These are phyloP conservation scores for Pristionchus entomophagus DNA, from an alignment of 2,888 invertebrate species.

Conservation along the genomic window DNA sequence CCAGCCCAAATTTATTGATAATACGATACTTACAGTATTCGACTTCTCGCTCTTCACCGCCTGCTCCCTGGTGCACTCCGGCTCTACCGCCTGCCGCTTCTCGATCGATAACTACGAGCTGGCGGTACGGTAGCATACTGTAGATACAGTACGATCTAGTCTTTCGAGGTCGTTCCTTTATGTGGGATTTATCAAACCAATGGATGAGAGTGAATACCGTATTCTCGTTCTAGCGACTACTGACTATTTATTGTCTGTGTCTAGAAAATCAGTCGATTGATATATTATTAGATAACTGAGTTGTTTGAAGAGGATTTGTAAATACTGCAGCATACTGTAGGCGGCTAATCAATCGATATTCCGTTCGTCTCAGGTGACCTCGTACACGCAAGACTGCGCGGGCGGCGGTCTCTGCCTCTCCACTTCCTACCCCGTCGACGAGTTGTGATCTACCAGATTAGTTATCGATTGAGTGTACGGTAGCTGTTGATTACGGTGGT, in stretches of 20 bases:
- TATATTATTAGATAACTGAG: background rate
- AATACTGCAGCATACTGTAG: background rate
- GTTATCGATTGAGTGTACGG: too few relatives aligned
- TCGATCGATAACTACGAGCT: conserved; percentile 54
- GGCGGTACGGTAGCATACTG: background rate
- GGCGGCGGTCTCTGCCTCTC: conserved; percentile 54
- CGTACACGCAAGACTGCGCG: conserved; percentile 68
- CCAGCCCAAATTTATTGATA: background rate
- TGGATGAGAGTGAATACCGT: too few relatives aligned
- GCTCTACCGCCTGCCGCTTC: conserved; percentile 68
- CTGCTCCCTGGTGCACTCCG: conserved; percentile 70
- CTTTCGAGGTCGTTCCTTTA: too few relatives aligned
- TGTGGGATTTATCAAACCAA: too few relatives aligned
- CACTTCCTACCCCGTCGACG: conserved; percentile 48
- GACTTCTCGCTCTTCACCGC: conserved; percentile 73
- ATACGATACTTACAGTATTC: conserved; percentile 64
- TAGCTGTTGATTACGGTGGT: too few relatives aligned
- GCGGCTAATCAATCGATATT: background rate
- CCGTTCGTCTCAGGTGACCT: conserved; percentile 57
- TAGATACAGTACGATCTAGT: too few relatives aligned
- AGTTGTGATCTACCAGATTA: conserved; percentile 29
- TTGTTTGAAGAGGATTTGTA: too few relatives aligned
- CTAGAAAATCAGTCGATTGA: too few relatives aligned
- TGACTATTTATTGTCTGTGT: too few relatives aligned
- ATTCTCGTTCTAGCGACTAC: too few relatives aligned